phyloP scores from a whole-genome alignment of 2,113 vertebrate species.

The Carassius gibelio region DNA sequence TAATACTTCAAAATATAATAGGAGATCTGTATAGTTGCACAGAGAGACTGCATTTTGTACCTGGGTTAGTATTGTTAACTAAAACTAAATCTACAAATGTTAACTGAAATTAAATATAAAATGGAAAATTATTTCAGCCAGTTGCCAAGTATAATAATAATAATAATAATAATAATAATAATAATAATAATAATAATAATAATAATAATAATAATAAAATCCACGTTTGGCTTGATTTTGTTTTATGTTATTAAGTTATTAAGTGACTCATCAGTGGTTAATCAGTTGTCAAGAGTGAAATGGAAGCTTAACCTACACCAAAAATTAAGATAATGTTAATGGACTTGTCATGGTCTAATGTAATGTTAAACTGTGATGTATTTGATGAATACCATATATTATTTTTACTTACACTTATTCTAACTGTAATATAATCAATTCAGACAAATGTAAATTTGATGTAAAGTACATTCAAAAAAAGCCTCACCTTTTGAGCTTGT shows the following conservation, averaged over 20 bases:
- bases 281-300: background rate
- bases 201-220: no score
- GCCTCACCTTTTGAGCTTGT: conserved; percentile 67
- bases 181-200: no score
- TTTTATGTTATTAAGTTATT: background rate
- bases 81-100: no score
- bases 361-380: background rate
- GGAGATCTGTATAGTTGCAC: no score
- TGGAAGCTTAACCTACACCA: background rate
- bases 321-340: background rate
- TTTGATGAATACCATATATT: background rate
- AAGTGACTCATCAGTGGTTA: background rate
- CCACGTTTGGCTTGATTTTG: background rate
- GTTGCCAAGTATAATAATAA: no score
- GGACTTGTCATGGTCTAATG: background rate
- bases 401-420: background rate
- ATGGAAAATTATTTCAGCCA: no score
- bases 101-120: no score
- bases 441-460: background rate
- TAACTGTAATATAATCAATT: background rate
- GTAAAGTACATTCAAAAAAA: background rate
- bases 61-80: no score
- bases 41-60: no score
- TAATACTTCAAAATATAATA: no score
- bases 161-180: no score